Evolutionary conservation across 2,888 invertebrate genomes (phyloP).

Genomic region (Aspidiotus rigidus): DNA sequence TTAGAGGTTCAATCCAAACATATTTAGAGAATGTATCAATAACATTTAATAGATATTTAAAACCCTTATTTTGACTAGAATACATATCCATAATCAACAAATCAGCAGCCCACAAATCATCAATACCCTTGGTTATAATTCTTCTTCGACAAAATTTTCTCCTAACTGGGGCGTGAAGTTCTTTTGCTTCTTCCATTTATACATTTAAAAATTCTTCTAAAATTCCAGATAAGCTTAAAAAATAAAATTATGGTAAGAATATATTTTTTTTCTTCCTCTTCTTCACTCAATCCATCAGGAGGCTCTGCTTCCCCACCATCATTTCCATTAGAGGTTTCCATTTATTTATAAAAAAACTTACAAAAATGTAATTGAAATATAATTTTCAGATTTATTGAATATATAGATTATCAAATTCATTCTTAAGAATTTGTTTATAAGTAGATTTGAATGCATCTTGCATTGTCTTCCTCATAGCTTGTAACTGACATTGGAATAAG

Average conservation of each 20-base stretch:
- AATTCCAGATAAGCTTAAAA: conserved; percentile 4
- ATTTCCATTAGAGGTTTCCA: conserved; percentile 8
- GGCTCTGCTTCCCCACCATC: conserved; percentile 4
- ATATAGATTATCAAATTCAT: background rate
- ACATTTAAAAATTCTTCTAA: conserved; percentile 2
- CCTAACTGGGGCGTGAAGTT: conserved; percentile 20
- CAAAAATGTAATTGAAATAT: conserved; percentile 1
- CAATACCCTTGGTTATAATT: conserved; percentile 23
- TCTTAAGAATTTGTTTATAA: no score
- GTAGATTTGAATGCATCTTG: no score
- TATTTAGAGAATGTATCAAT: conserved; percentile 38
- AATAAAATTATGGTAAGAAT: conserved; percentile 4
- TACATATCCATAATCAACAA: conserved; percentile 28
- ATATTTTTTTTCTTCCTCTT: conserved; percentile 1
- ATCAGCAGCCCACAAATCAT: conserved; percentile 32
- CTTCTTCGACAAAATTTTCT: conserved; percentile 21
- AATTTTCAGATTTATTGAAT: conserved; percentile 4
- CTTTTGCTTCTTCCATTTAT: conserved; percentile 17
- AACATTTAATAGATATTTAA: conserved; percentile 36
- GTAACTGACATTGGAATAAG: background rate
- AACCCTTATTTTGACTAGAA: conserved; percentile 34
- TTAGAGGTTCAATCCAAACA: conserved; percentile 38
- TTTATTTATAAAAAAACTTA: conserved; percentile 7
- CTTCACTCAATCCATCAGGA: conserved; percentile 4
- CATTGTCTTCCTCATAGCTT: no score